Evolutionary conservation across 2,797 vertebrate genomes (phyloP), one percentile per base, ranked within the genome.

Genomic region (Phaenicophaeus curvirostris): DNA sequence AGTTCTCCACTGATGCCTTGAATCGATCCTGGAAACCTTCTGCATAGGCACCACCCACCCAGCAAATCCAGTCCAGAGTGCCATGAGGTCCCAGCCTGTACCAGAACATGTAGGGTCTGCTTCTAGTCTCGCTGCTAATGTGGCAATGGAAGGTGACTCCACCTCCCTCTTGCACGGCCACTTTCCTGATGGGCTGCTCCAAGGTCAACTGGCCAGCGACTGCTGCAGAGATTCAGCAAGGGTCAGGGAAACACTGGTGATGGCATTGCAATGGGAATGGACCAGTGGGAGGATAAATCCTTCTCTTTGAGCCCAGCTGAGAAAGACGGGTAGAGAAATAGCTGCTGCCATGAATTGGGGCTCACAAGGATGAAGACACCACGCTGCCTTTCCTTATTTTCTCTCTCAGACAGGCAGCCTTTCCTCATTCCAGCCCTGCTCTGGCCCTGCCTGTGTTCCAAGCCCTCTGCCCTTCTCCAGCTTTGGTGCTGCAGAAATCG

Each of bases 121-220:
- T 15, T 81, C 5, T 4, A 11, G 30, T 2, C 44, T 14, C 44
- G 35, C 35, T n/a, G 35, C 35, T n/a, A n/a, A n/a, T n/a, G n/a
- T n/a, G n/a, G n/a, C 78, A 81, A 35, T 59, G 78, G 54, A 59
- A 50, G 35, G 35, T 82, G 37, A 31, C 27, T 44, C 1, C 0
- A 2, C 33, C 2, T n/a, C 59, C 66, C 8, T 42, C 84, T 50
- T 0, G 15, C 17, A 78, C 8, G 0, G 8, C 4, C n/a, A 44
- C 1, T 39, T 44, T 11, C 18, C 58, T 35, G 8, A 10, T 13
- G 1, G 4, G 4, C 57, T 87, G 77, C 15, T 59, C 25, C 73
- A 87, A 78, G 42, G 9, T 6, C 30, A 28, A 5, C 50, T 65
- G 37, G 11, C 25, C 23, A n/a, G 53, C 10, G 42, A 86, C 31